Conservation (phyloP, 1,140 invertebrate genomes). For the Diorhabda carinulata region DNA sequence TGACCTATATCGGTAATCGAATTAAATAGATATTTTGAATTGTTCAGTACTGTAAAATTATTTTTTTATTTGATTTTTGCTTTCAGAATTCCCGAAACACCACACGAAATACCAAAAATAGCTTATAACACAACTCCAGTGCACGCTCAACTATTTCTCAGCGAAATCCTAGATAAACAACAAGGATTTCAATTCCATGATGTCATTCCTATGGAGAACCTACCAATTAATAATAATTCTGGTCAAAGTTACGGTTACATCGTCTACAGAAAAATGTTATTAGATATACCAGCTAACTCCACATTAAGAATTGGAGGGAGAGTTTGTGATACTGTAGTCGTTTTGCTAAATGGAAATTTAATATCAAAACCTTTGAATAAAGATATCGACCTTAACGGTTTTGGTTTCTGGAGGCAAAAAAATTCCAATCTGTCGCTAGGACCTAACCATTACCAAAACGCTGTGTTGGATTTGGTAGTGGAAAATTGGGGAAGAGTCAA, state of each 20-base stretch:
- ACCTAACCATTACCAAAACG: slow-evolving; percentile 12
- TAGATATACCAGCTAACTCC: slow-evolving; percentile 34
- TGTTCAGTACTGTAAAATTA: too few relatives aligned
- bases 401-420: slow-evolving; percentile 50
- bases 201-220: slow-evolving; percentile 53
- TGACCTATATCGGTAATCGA: too few relatives aligned
- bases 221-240: slow-evolving; percentile 51
- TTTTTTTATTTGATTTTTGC: background rate
- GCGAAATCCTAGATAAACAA: slow-evolving; percentile 29
- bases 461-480: slow-evolving; percentile 54
- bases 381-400: slow-evolving; percentile 41
- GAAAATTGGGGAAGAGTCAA: slow-evolving; percentile 60
- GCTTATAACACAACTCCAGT: slow-evolving; percentile 38
- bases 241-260: slow-evolving; percentile 60
- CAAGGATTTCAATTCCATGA: slow-evolving; percentile 25
- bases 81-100: slow-evolving; percentile 28
- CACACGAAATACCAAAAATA: slow-evolving; percentile 37
- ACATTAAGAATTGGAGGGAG: slow-evolving; percentile 47
- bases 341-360: slow-evolving; percentile 48
- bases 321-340: slow-evolving; percentile 53
- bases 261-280: slow-evolving; percentile 47
- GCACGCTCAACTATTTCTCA: slow-evolving; percentile 35
- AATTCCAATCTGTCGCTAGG: slow-evolving; percentile 34
- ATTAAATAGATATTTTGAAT: background rate
- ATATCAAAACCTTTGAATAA: slow-evolving; percentile 42